Conservation (phyloP, 2,797 vertebrate genomes). For the Allobates femoralis region DNA sequence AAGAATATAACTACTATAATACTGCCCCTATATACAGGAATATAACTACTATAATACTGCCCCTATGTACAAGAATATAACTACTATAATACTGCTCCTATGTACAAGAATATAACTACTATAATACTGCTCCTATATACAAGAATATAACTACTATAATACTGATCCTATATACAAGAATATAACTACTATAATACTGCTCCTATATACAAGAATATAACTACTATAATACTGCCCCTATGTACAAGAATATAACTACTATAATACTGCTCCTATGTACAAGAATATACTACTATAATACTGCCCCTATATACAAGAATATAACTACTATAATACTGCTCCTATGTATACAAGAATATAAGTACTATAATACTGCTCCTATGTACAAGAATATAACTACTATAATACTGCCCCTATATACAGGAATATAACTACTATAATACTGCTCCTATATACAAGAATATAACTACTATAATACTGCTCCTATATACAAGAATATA, state of each 20-base stretch:
- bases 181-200: slow-evolving; percentile 12
- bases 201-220: neutral
- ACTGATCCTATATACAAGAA: slow-evolving; percentile 3
- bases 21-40: neutral
- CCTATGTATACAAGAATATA: neutral
- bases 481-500: too few species aligned
- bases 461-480: slow-evolving; percentile 5
- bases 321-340: slow-evolving; percentile 4
- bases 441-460: neutral
- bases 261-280: neutral
- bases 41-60: slow-evolving; percentile 7
- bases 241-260: neutral
- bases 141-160: slow-evolving; percentile 1
- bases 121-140: too few species aligned
- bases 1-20: slow-evolving; percentile 9
- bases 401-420: neutral
- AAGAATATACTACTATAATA: slow-evolving; percentile 3
- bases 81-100: neutral
- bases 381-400: slow-evolving; percentile 1
- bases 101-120: slow-evolving; percentile 1
- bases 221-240: too few species aligned
- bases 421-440: neutral
- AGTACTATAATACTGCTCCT: too few species aligned
- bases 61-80: neutral
- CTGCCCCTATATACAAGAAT: neutral